Evolutionary conservation across 2,888 invertebrate species (phyloP).

Genomic region (Cephus rjabovi): DNA sequence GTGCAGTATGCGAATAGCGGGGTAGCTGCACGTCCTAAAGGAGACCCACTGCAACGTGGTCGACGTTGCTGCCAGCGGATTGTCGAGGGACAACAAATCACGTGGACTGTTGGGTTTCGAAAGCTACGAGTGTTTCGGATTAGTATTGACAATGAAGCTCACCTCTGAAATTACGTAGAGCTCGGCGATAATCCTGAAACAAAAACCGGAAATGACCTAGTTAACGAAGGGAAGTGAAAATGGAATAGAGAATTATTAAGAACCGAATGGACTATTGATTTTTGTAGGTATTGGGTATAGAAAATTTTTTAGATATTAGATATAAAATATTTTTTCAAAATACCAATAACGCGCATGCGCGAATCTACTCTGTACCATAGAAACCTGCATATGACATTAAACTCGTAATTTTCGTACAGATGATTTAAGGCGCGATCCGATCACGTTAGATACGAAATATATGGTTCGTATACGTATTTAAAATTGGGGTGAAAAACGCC

Average conservation of each 20-base stretch:
- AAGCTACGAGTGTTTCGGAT: neutral
- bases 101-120: neutral
- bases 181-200: slow-evolving; percentile 54
- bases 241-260: neutral
- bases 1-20: neutral
- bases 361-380: too few species aligned
- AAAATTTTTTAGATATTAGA: too few species aligned
- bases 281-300: too few species aligned
- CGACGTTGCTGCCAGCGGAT: neutral
- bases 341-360: too few species aligned
- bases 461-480: accelerated
- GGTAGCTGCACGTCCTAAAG: neutral
- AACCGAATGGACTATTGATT: neutral
- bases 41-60: neutral
- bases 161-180: slow-evolving; percentile 45
- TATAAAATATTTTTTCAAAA: too few species aligned
- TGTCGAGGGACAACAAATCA: neutral
- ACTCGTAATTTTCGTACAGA: too few species aligned
- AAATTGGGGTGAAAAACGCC: too few species aligned
- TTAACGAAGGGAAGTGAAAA: neutral
- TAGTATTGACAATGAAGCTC: slow-evolving; percentile 38
- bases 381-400: too few species aligned
- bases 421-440: too few species aligned
- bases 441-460: too few species aligned
- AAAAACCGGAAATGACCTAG: slow-evolving; percentile 9